Evolutionary conservation across 2,888 invertebrate species (phyloP).

Genomic region (Pristionchus maxplancki): DNA sequence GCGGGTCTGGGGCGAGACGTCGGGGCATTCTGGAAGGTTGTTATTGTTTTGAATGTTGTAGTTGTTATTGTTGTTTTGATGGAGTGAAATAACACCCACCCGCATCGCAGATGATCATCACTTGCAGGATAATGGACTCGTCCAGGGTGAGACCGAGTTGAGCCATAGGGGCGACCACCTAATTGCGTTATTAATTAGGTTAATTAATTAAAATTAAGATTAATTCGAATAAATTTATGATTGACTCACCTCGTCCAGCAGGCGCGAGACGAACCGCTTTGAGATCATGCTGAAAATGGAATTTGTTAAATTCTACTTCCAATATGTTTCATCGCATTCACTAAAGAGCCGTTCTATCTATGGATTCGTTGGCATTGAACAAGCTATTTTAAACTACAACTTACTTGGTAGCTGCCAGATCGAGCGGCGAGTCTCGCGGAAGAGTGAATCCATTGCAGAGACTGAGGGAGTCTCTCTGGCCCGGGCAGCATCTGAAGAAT

Average conservation of each 20-base stretch:
- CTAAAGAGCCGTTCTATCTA: background rate
- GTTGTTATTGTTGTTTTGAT: background rate
- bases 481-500: conserved; percentile 11
- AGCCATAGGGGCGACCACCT: conserved; percentile 67
- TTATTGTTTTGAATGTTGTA: background rate
- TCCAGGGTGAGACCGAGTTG: conserved; percentile 64
- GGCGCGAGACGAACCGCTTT: conserved; percentile 71
- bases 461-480: conserved; percentile 60
- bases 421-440: conserved; percentile 67
- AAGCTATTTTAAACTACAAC: background rate
- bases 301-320: too few species aligned
- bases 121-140: conserved; percentile 70
- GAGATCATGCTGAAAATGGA: conserved; percentile 66
- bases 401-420: conserved; percentile 72
- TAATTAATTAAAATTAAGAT: too few species aligned
- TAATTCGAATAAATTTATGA: too few species aligned
- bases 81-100: conserved; percentile 59
- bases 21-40: conserved; percentile 58
- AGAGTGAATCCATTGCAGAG: conserved; percentile 71
- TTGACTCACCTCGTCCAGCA: conserved; percentile 67
- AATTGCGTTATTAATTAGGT: too few species aligned
- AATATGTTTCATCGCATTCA: background rate
- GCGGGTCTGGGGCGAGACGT: conserved; percentile 56
- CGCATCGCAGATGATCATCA: conserved; percentile 72
- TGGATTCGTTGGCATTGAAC: background rate